Conservation (phyloP, 2,113 vertebrate species). For the Serilophus lunatus region DNA sequence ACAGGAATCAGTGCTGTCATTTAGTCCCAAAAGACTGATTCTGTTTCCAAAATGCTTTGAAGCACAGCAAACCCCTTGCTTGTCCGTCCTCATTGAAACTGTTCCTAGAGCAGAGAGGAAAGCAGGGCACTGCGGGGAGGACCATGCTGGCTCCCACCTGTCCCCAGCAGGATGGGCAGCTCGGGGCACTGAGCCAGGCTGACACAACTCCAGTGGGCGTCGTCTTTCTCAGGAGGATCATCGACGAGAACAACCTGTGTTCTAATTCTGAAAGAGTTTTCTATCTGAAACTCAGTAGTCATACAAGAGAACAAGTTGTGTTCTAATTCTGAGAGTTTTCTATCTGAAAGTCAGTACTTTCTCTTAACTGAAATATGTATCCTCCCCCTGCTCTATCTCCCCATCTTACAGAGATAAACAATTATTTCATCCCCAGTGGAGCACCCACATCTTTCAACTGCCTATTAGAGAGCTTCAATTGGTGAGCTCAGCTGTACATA, state of each 20-base stretch:
- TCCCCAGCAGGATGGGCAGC: rapidly evolving
- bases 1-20: neutral
- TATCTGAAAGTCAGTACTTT: neutral
- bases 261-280: neutral
- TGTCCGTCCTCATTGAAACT: neutral
- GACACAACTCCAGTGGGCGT: rapidly evolving
- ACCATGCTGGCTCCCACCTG: rapidly evolving
- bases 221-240: neutral
- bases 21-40: neutral
- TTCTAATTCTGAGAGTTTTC: neutral
- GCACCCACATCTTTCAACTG: neutral
- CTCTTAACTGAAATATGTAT: neutral
- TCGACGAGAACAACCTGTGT: neutral
- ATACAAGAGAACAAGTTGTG: neutral
- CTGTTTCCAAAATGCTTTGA: neutral
- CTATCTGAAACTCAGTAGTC: neutral
- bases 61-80: neutral
- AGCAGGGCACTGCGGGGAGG: neutral
- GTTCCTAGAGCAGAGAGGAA: neutral
- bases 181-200: rapidly evolving
- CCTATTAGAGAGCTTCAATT: neutral
- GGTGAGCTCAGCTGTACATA: neutral
- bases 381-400: rapidly evolving
- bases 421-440: neutral
- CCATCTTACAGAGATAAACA: neutral